Evolutionary conservation across 2,113 vertebrate genomes (phyloP), one percentile per base, ranked within the genome.

Genomic region (Sakesphorus luctuosus): DNA sequence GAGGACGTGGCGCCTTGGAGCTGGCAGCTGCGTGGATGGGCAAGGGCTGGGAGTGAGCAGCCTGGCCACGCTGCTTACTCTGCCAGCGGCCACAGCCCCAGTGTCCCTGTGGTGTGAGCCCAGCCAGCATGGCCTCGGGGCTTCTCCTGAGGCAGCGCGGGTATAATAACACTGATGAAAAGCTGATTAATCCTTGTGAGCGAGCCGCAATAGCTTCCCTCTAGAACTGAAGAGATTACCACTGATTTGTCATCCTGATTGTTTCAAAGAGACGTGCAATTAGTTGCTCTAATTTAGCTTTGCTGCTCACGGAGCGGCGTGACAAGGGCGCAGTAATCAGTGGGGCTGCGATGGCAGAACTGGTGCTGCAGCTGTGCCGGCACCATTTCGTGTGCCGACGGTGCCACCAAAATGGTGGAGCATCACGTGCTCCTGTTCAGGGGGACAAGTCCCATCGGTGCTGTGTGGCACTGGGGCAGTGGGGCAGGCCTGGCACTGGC

Each of bases 201-300:
- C 2, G 62, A 88, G 87, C 84, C 1, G 84, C 65, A 52, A 65
- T 81, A 94, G 89, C 91, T 96, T 95, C 90, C 83, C 66, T 90
- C 89, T 90, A 90, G 91, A 96, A 93, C 90, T 69, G 85, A 84
- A 88, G 96, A 94, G 94, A 94, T 94, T 90, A 96, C 90, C 93
- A 77, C 95, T 93, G 96, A 90, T 96, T 95, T 96, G 96, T 95
- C 97, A 96, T 93, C 73, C 85, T 87, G 91, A 96, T 96, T 96
- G 96, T 96, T 96, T 97, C 94, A 65, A 61, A 92, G 94, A 93
- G 95, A 94, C 82, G 93, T 93, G 96, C 91, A 94, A 95, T 97
- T 95, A 95, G 95, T 94, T 92, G 96, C 89, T 97, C 95, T 96
- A 94, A 96, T 96, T 97, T 95, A 94, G 96, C 93, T 47, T n/a